Percentiles rank a stretch among this genome's conserved stretches.
Evolutionary conservation across 2,797 vertebrate species (phyloP).

Genomic region (Bradypodion ventrale): DNA sequence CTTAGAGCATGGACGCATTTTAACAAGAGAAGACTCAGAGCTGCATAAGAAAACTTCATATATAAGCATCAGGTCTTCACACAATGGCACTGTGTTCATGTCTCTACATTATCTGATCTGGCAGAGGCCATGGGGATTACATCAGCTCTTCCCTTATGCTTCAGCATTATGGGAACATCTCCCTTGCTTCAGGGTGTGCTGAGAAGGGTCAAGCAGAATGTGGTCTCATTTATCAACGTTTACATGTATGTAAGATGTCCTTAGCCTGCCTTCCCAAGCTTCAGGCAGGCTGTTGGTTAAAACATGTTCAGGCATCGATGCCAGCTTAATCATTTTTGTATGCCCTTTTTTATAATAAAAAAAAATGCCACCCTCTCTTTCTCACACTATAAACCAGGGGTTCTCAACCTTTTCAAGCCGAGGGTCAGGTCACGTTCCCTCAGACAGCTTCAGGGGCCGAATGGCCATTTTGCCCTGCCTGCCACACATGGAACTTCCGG

Average conservation of each 20-base stretch:
- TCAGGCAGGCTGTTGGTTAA: background rate
- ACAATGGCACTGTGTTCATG: slow-evolving; percentile 6
- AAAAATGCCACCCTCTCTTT: background rate
- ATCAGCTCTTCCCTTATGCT: background rate
- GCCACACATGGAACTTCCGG: too few species aligned
- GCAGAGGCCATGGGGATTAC: background rate
- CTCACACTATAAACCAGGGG: too few species aligned
- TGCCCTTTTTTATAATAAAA: background rate
- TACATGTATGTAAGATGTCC: background rate
- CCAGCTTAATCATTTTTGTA: background rate
- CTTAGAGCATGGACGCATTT: background rate
- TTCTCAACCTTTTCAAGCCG: too few species aligned
- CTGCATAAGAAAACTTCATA: background rate
- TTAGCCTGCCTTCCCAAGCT: background rate
- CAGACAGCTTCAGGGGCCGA: too few species aligned
- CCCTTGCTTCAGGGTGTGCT: background rate
- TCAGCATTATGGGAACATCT: background rate
- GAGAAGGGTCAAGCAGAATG: background rate
- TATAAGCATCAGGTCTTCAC: background rate
- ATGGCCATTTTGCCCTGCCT: too few species aligned
- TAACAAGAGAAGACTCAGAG: background rate
- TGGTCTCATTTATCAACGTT: background rate
- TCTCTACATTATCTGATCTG: background rate
- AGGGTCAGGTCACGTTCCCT: too few species aligned
- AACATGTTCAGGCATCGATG: background rate